Conservation (phyloP, 1,140 invertebrate species). For the Semibalanus balanoides region DNA sequence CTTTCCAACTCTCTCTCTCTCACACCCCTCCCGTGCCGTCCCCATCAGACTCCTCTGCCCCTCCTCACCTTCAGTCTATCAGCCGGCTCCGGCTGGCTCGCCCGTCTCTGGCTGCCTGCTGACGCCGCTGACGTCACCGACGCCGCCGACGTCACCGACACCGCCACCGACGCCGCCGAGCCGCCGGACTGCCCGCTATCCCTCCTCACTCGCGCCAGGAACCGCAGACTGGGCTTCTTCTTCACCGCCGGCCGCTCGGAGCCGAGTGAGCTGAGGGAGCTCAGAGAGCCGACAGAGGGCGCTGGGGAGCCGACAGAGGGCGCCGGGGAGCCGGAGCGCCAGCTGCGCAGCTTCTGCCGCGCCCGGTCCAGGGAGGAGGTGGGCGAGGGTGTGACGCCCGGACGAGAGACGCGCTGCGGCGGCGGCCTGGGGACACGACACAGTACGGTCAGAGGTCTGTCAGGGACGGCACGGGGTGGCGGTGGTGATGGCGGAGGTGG, state of each 20-base stretch:
- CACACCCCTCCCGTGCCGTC: too few relatives aligned
- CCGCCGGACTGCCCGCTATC: background rate
- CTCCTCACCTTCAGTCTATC: too few relatives aligned
- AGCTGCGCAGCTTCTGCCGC: background rate
- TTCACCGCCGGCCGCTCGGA: background rate
- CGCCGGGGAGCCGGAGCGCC: background rate
- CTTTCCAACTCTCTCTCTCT: too few relatives aligned
- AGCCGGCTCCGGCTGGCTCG: background rate
- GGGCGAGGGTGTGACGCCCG: background rate
- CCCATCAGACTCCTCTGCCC: too few relatives aligned
- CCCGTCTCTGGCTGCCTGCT: too few relatives aligned
- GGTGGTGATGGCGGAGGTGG: too few relatives aligned
- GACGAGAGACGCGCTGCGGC: too few relatives aligned
- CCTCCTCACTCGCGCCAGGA: background rate
- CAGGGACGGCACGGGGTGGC: too few relatives aligned
- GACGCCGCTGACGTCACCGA: too few relatives aligned
- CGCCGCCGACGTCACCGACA: too few relatives aligned
- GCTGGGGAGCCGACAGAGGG: background rate
- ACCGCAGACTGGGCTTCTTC: slow-evolving; percentile 7
- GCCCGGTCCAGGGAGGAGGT: background rate
- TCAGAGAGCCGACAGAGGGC: background rate
- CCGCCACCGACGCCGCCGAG: too few relatives aligned
- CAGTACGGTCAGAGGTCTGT: too few relatives aligned
- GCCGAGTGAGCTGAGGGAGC: background rate
- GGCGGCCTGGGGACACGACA: background rate